Conservation (phyloP, 2,888 invertebrate genomes). For the Gymnoscelis rufifasciata region DNA sequence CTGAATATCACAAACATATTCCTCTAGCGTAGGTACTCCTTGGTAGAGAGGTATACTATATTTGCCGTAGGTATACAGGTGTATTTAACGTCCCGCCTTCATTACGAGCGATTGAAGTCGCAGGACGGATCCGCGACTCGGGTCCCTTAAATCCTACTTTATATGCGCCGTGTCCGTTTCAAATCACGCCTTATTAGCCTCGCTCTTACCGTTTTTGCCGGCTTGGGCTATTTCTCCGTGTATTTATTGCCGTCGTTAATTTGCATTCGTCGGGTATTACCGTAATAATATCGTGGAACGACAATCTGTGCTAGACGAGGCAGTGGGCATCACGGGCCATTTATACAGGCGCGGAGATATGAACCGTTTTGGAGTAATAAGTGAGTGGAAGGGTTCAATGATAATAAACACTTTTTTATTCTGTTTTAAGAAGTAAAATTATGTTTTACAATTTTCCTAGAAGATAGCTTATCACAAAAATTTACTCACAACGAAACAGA, state of each 20-base stretch:
- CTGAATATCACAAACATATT: too few relatives aligned
- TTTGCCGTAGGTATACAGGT: not conserved
- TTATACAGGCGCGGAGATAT: too few relatives aligned
- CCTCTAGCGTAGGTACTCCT: too few relatives aligned
- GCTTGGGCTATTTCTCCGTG: constrained; percentile 48
- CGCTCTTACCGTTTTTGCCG: constrained; percentile 48
- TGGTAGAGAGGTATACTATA: too few relatives aligned
- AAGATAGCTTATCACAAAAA: too few relatives aligned
- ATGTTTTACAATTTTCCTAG: too few relatives aligned
- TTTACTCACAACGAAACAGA: too few relatives aligned
- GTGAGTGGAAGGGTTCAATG: too few relatives aligned
- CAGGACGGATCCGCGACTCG: constrained; percentile 34
- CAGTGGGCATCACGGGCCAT: too few relatives aligned
- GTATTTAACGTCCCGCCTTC: constrained; percentile 26
- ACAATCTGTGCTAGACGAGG: constrained; percentile 42
- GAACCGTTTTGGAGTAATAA: too few relatives aligned
- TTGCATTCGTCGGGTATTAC: constrained; percentile 63
- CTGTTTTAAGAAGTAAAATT: too few relatives aligned
- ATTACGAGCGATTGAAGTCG: constrained; percentile 28
- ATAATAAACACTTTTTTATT: too few relatives aligned
- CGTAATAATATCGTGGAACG: constrained; percentile 66
- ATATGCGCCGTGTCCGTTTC: constrained; percentile 42
- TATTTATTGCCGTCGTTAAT: constrained; percentile 65
- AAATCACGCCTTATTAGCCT: constrained; percentile 45
- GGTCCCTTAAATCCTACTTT: constrained; percentile 39